These are phyloP conservation scores for Bombus consobrinus DNA, from an alignment of 1,140 invertebrate genomes.

Conservation along the genomic window DNA sequence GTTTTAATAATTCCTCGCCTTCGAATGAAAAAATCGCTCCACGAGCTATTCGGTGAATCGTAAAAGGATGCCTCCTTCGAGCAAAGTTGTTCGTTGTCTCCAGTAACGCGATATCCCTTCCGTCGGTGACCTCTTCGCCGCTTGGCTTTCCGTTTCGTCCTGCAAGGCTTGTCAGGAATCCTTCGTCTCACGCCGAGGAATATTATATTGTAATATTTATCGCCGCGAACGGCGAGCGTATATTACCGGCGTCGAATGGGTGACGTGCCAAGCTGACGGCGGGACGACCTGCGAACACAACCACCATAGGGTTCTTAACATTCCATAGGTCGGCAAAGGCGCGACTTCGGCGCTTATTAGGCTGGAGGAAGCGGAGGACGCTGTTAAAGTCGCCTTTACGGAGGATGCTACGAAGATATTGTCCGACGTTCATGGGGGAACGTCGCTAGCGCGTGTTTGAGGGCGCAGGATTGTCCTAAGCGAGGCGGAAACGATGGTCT, in stretches of 20 bases:
- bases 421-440: background rate
- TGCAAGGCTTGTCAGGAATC: slow-evolving; percentile 24
- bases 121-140: slow-evolving; percentile 35
- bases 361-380: background rate
- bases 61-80: slow-evolving; percentile 42
- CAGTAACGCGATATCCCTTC: slow-evolving; percentile 26
- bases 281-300: slow-evolving; percentile 27
- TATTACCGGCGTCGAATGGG: slow-evolving; percentile 46
- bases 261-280: slow-evolving; percentile 43
- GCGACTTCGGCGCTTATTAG: slow-evolving; percentile 28
- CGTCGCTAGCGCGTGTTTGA: background rate
- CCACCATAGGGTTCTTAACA: slow-evolving; percentile 18
- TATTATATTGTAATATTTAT: slow-evolving; percentile 67
- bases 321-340: slow-evolving; percentile 23
- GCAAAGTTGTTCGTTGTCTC: slow-evolving; percentile 39
- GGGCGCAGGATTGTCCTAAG: background rate
- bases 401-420: background rate
- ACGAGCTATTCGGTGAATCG: slow-evolving; percentile 53
- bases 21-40: slow-evolving; percentile 6
- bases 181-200: slow-evolving; percentile 18
- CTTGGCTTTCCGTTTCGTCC: slow-evolving; percentile 1
- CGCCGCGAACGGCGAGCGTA: slow-evolving; percentile 57
- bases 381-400: background rate
- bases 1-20: slow-evolving; percentile 22
- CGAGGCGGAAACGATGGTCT: background rate